These are phyloP conservation scores for Bombus balteatus DNA, from an alignment of 1,140 invertebrate genomes.

Conservation along the genomic window DNA sequence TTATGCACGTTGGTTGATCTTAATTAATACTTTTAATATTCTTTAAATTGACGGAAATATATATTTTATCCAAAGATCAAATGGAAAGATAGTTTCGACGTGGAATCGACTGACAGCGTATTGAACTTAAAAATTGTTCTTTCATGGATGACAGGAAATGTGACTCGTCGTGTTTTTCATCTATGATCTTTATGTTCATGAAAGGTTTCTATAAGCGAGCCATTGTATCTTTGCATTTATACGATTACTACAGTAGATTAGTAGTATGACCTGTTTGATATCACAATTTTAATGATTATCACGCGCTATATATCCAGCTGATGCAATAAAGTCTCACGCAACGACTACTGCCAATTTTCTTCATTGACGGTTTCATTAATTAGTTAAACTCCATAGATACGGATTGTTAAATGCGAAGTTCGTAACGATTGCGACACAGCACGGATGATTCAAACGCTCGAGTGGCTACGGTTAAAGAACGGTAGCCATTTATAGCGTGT, in stretches of 20 bases:
- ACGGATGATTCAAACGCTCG: background rate
- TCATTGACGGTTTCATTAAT: conserved; percentile 13
- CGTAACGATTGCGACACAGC: background rate
- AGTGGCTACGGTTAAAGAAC: conserved; percentile 33
- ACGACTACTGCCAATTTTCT: background rate
- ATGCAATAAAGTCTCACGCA: conserved; percentile 3
- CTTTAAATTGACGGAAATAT: no score
- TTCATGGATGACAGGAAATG: no score
- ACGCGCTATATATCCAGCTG: background rate
- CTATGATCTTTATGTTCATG: background rate
- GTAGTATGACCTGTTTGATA: background rate
- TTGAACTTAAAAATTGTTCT: no score
- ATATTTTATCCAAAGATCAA: no score
- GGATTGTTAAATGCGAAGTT: background rate
- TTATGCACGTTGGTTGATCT: no score
- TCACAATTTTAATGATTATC: background rate
- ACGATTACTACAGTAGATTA: background rate
- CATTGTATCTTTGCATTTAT: background rate
- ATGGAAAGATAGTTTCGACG: no score
- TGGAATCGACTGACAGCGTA: no score
- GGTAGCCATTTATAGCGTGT: conserved; percentile 35
- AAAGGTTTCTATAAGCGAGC: no score
- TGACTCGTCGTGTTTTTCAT: no score
- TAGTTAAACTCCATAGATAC: background rate
- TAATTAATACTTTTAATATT: no score